Conservation (phyloP, 2,113 vertebrate species). For the Elgaria multicarinata region DNA sequence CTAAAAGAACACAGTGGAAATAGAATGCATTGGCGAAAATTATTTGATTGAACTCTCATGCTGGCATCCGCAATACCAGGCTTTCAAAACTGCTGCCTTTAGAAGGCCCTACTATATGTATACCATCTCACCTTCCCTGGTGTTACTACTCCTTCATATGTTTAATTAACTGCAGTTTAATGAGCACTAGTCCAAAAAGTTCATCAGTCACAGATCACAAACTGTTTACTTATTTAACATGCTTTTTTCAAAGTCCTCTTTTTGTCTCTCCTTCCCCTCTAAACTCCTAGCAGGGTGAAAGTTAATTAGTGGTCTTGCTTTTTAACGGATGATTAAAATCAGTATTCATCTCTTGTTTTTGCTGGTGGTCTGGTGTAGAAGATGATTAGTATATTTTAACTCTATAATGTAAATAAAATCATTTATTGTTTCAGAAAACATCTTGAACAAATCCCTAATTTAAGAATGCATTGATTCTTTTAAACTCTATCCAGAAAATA, state of each 20-base stretch:
- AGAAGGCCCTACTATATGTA: neutral
- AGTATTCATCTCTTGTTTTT: neutral
- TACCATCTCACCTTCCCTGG: conserved; percentile 31
- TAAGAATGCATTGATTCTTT: neutral
- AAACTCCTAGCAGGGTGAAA: neutral
- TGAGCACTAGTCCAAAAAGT: conserved; percentile 57
- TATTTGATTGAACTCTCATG: neutral
- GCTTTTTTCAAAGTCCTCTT: conserved; percentile 46
- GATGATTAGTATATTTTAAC: neutral
- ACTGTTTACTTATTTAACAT: conserved; percentile 54
- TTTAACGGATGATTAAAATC: neutral
- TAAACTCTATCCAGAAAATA: neutral
- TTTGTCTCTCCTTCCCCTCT: conserved; percentile 1
- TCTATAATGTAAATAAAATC: neutral
- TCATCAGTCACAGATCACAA: conserved; percentile 61
- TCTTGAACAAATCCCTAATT: neutral
- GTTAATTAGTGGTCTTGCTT: neutral
- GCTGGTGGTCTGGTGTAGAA: neutral
- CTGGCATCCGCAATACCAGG: neutral
- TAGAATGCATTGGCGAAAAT: neutral
- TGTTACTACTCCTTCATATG: conserved; percentile 59
- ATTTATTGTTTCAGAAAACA: neutral
- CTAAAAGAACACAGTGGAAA: neutral
- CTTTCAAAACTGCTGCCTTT: conserved; percentile 12
- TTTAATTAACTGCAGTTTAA: conserved; percentile 64